Evolutionary conservation across 2,113 vertebrate genomes (phyloP), one percentile per base, ranked within the genome.

Genomic region (Osmerus eperlanus): DNA sequence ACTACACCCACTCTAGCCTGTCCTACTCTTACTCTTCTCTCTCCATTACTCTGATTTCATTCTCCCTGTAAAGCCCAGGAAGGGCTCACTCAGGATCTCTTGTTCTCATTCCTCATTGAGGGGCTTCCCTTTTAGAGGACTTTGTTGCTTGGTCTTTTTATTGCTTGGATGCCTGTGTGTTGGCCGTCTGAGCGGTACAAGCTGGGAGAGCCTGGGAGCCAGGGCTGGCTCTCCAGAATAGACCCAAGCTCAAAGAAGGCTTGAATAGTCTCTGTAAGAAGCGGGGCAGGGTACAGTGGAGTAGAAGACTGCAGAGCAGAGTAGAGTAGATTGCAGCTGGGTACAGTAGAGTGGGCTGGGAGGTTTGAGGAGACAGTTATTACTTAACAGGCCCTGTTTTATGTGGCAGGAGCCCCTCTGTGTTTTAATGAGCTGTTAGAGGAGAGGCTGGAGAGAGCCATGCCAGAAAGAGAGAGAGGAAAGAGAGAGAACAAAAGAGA

Each of bases 351-450:
- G 7, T 18, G 18, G 6, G 18, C 18, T 23, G 21, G 9, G 11
- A 12, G 58, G 11, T 0, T 60, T 18, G 18, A 19, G 18, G 58
- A 60, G 32, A 65, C 36, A 3, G 81, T 81, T 84, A 72, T 74
- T 79, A 80, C 78, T 79, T 82, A 84, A 82, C 74, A 73, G 76
- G 67, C 69, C 75, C 21, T 76, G 85, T 88, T 81, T 87, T 79
- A 84, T 81, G 76, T 71, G 67, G 74, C 65, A 53, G 73, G 78
- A 73, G 81, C 59, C 75, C 75, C 80, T 68, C 82, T 85, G 76
- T 79, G 79, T 76, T 86, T 85, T 86, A 88, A 87, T 83, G 84
- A 87, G 81, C 62, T 41, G 62, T 29, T 41, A 65, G 52, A 32
- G 61, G 52, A 32, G 61, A 72, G 18, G 25, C 62, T 65, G 73